Evolutionary conservation across 30 jellyfish, hydroid and myxozoan genomes (phyloP), one percentile per base, ranked within the genome.

Genomic region (Hydractinia symbiolongicarpus): DNA sequence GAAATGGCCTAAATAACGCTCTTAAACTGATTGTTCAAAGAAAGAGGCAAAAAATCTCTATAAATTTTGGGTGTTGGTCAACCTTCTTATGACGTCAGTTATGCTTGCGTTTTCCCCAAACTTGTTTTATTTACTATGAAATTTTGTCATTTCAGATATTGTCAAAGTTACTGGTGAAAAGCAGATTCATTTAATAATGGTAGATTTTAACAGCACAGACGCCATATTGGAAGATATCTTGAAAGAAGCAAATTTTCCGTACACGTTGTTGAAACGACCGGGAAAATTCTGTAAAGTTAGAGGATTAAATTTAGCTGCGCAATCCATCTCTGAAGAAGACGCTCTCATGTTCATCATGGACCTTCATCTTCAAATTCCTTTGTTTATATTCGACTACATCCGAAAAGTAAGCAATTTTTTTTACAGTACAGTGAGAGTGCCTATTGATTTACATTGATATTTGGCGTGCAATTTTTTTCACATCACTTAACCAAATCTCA

Each of bases 141-240:
- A 6, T 64, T 7, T n/a, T 64, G 19, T 0, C 9, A 64, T 64
- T 79, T 76, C 49, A 67, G 86, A 66, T 19, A 20, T 94, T 57
- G 74, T 88, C 50, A 75, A 66, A 53, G 62, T 79, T 9, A 94
- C 95, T 14, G 77, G 72, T 9, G 99, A 94, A 50, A 40, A 66
- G 55, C 57, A 80, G 60, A 69, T 94, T 15, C 99, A 94, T 79
- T 73, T 88, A 70, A 83, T 94, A 19, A 74, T 74, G 0, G 85
- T 81, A 8, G 96, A 94, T 68, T 94, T 83, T 79, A 21, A 73
- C 76, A 94, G 99, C 85, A 85, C 82, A 5, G 96, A 94, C 70
- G 67, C 83, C 9, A 86, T 85, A 53, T 61, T 87, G 52, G 62
- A 61, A 57, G 81, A 67, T 13, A 51, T 75, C n/a, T 68, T 94